phyloP scores from a whole-genome alignment of 2,113 vertebrate species.

The Anolis sagrei region DNA sequence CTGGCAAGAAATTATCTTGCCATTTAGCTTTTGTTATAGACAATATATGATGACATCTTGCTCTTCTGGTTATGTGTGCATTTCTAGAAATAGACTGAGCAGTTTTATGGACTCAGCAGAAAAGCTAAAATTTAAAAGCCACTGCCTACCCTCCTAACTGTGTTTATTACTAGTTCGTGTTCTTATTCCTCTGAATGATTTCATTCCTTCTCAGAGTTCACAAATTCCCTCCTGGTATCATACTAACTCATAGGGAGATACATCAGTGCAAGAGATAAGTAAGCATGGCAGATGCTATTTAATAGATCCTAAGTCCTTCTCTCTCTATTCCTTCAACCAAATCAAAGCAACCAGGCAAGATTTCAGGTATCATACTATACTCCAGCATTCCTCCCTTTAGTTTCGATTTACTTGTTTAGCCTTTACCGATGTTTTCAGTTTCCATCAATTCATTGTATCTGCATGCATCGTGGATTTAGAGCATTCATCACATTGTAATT shows the following conservation, averaged over 20 bases:
- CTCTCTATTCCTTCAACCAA: not conserved
- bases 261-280: not conserved
- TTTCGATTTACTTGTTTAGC: not conserved
- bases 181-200: not conserved
- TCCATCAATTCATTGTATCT: not conserved
- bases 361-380: not conserved
- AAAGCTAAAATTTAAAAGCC: not conserved
- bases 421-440: not conserved
- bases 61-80: not conserved
- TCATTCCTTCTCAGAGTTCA: not conserved
- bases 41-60: not conserved
- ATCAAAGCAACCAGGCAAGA: not conserved
- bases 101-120: conserved; percentile 8
- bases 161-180: not conserved
- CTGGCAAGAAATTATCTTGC: not conserved
- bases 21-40: not conserved
- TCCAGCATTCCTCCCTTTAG: not conserved
- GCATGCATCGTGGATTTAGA: not conserved
- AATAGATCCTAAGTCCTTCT: not conserved
- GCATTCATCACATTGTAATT: not conserved
- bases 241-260: not conserved
- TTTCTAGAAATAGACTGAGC: not conserved
- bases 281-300: not conserved
- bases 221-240: not conserved
- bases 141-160: fast-evolving